A percentile compares a stretch with the other conserved stretches of the same genome.
Evolutionary conservation across 2,888 invertebrate species (phyloP).

Genomic region (Ametastegia equiseti): DNA sequence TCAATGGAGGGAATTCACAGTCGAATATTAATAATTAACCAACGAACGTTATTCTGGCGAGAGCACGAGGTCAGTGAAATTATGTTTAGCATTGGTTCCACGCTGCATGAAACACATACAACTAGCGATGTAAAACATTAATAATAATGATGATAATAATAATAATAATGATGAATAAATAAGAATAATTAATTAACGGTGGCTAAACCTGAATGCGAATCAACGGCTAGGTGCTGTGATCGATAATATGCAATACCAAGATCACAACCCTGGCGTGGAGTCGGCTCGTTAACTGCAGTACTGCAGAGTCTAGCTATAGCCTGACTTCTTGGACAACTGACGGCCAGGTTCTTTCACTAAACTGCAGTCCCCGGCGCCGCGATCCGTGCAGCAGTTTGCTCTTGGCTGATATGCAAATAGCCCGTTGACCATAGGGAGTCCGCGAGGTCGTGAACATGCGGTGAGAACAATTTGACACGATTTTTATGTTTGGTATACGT

Average conservation of each 20-base stretch:
- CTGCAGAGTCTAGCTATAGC: background rate
- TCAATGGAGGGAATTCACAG: background rate
- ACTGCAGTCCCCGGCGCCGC: background rate
- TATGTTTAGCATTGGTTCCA: constrained; percentile 2
- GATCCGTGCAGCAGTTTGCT: background rate
- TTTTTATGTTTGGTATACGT: constrained; percentile 10
- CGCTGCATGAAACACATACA: background rate
- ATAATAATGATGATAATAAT: background rate
- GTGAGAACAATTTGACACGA: constrained; percentile 12
- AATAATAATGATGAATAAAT: background rate
- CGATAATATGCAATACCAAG: constrained; percentile 23
- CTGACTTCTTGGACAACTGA: constrained; percentile 28
- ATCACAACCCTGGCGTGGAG: background rate
- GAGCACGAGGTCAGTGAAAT: background rate
- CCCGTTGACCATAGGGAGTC: constrained; percentile 3
- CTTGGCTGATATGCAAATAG: constrained; percentile 43
- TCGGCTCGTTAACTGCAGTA: constrained; percentile 6
- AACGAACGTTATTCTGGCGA: background rate
- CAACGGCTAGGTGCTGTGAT: background rate
- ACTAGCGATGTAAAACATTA: too few relatives aligned
- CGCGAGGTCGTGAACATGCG: background rate
- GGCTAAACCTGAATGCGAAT: constrained; percentile 10
- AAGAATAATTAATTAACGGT: constrained; percentile 22
- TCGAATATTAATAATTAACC: constrained; percentile 38
- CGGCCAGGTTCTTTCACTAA: constrained; percentile 41